Evolutionary conservation across 2,797 vertebrate species (phyloP).

Genomic region (Argentina silus): DNA sequence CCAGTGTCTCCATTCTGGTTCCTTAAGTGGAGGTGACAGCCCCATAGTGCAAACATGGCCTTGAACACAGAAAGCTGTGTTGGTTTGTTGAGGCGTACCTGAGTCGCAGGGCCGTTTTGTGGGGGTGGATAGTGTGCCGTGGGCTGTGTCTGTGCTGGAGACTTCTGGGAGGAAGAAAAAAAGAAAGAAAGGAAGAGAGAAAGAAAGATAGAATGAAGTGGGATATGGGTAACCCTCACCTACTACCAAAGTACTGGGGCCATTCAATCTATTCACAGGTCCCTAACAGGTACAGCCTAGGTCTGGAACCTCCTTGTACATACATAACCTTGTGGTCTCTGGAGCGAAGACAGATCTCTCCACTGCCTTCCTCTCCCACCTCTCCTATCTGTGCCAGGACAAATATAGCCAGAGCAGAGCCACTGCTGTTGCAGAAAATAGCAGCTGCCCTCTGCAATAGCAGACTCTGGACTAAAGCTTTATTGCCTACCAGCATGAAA

Average conservation of each 20-base stretch:
- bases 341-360: conserved; percentile 14
- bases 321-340: conserved; percentile 52
- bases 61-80: conserved; percentile 1
- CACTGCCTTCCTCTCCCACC: not conserved
- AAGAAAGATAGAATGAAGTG: not conserved
- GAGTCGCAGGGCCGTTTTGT: conserved; percentile 94
- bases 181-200: not conserved
- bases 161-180: conserved; percentile 75
- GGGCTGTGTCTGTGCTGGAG: conserved; percentile 91
- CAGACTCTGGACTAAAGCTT: conserved; percentile 19
- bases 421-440: conserved; percentile 50
- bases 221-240: not conserved
- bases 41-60: conserved; percentile 25
- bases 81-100: conserved; percentile 75
- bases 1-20: conserved; percentile 4
- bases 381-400: conserved; percentile 62
- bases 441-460: conserved; percentile 30
- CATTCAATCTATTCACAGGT: too few species aligned
- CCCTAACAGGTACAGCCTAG: too few species aligned
- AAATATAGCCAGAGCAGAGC: conserved; percentile 62
- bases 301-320: not conserved
- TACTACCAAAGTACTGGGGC: not conserved
- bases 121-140: conserved; percentile 89
- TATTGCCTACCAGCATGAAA: too few species aligned
- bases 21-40: conserved; percentile 35